A percentile compares a stretch with the other conserved stretches of the same genome.
Evolutionary conservation across 2,797 vertebrate genomes (phyloP).

Genomic region (Pangasius sanitwongsei): DNA sequence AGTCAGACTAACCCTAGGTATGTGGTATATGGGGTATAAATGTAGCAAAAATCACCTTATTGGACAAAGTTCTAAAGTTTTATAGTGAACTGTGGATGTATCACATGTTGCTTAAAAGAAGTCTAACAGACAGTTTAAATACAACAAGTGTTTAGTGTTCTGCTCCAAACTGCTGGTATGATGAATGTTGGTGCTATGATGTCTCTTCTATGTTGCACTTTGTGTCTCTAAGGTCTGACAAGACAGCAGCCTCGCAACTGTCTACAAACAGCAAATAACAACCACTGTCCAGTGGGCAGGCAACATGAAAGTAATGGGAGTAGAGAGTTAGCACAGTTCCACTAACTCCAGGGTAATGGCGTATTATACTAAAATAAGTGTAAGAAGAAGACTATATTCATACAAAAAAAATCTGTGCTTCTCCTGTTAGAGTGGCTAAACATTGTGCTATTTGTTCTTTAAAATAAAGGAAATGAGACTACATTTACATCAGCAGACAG

Average conservation of each 20-base stretch:
- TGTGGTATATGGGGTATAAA: no score
- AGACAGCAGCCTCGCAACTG: background rate
- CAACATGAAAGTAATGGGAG: background rate
- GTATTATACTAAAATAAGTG: background rate
- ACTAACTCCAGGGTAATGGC: background rate
- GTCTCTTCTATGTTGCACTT: background rate
- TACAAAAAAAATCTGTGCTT: background rate
- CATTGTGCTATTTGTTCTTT: background rate
- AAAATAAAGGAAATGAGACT: background rate
- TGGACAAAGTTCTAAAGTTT: no score
- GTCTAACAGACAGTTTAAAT: background rate
- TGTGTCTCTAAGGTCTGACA: background rate
- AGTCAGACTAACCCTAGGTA: no score
- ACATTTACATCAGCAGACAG: background rate
- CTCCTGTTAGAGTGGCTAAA: background rate
- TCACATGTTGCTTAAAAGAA: background rate
- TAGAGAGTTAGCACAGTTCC: background rate
- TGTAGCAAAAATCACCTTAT: no score
- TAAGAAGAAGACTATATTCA: background rate
- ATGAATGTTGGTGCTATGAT: background rate
- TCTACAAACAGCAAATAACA: background rate
- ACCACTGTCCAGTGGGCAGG: background rate
- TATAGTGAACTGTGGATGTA: no score
- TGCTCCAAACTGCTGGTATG: background rate
- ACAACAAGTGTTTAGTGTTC: background rate